A percentile compares a stretch with the other conserved stretches of the same genome.
Evolutionary conservation across 1,140 invertebrate species (phyloP).

Genomic region (Drosophila leontia): DNA sequence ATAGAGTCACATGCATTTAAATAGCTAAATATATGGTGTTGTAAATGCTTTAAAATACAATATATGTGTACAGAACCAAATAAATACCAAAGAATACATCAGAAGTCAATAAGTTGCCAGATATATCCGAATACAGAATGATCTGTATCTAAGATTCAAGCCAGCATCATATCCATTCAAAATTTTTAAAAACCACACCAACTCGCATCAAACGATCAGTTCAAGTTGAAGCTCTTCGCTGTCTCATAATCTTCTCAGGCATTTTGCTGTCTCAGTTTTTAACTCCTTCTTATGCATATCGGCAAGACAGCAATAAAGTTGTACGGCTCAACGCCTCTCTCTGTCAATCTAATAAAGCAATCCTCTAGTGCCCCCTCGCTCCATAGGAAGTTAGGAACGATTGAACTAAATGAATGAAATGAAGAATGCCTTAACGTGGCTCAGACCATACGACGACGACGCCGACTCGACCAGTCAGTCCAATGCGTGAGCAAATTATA

Average conservation of each 20-base stretch:
- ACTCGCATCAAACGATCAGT: conserved; percentile 5
- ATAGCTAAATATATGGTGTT: conserved; percentile 62
- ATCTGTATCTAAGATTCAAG: conserved; percentile 18
- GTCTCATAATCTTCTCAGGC: neutral
- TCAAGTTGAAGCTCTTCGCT: conserved; percentile 6
- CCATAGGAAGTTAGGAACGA: conserved; percentile 64
- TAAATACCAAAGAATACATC: conserved; percentile 51
- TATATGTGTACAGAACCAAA: conserved; percentile 59
- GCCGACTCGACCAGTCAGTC: conserved; percentile 36
- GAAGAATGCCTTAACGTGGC: conserved; percentile 73
- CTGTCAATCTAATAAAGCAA: conserved; percentile 75
- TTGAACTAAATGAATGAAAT: conserved; percentile 50
- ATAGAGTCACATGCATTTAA: conserved; percentile 57
- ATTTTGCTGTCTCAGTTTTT: conserved; percentile 13
- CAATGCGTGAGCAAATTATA: conserved; percentile 52
- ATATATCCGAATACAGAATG: conserved; percentile 15
- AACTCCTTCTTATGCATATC: conserved; percentile 15
- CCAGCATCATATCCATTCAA: conserved; percentile 12
- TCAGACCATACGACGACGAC: conserved; percentile 30
- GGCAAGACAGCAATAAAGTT: conserved; percentile 36
- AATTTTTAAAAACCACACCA: neutral
- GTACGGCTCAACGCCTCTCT: conserved; percentile 45
- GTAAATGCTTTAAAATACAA: conserved; percentile 66
- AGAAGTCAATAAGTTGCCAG: conserved; percentile 39
- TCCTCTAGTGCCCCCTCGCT: conserved; percentile 74